These are phyloP conservation scores for Pseudonaja textilis DNA, from an alignment of 2,113 vertebrate species.

Conservation along the genomic window DNA sequence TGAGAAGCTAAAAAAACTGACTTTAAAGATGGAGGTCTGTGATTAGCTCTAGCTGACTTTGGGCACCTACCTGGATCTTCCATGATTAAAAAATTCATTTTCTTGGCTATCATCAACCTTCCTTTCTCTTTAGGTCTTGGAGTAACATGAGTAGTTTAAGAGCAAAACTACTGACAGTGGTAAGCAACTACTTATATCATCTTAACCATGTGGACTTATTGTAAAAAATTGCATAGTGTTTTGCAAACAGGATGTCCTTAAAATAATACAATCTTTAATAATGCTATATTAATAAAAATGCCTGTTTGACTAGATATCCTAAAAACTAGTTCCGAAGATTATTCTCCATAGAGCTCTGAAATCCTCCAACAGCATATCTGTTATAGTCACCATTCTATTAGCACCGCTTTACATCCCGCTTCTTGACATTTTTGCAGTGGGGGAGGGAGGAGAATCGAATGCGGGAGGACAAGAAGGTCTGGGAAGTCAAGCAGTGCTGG, in stretches of 20 bases:
- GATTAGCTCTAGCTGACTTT: conserved; percentile 82
- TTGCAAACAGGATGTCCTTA: neutral
- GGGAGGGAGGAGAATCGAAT: neutral
- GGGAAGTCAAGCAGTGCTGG: neutral
- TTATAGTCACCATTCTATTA: neutral
- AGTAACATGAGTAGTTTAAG: accelerated
- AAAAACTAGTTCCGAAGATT: neutral
- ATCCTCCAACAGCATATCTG: neutral
- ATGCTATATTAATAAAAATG: neutral
- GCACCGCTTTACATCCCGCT: neutral
- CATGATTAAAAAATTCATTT: accelerated
- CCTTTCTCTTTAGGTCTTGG: conserved; percentile 16
- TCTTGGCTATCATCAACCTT: neutral
- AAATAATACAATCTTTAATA: neutral
- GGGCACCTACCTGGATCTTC: conserved; percentile 23
- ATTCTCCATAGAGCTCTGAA: neutral
- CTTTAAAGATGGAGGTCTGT: conserved; percentile 68
- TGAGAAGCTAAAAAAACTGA: conserved; percentile 71
- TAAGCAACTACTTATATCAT: conserved; percentile 13
- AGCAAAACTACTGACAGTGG: neutral
- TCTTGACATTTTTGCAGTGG: neutral
- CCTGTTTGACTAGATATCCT: neutral
- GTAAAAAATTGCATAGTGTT: neutral
- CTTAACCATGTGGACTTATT: neutral
- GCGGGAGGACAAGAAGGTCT: neutral